Percentiles rank a stretch among this genome's conserved stretches.
Evolutionary conservation across 2,113 vertebrate genomes (phyloP).

Genomic region (Acrocephalus kingi): DNA sequence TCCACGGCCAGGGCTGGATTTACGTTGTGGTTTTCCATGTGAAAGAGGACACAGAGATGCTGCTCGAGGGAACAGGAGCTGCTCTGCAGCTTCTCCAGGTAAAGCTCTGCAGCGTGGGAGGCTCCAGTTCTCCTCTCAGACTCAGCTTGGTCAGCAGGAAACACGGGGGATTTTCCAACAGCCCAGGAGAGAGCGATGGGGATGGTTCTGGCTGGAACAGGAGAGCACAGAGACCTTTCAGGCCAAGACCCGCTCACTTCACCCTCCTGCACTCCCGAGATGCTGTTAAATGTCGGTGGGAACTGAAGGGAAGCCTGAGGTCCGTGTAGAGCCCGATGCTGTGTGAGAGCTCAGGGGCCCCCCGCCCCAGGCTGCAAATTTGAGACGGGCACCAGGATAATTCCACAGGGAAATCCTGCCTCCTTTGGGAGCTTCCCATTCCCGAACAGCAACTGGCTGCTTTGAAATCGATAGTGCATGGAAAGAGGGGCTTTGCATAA

Average conservation of each 20-base stretch:
- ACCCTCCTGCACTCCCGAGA: not conserved
- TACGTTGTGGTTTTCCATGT: not conserved
- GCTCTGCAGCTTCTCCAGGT: not conserved
- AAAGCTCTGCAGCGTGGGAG: not conserved
- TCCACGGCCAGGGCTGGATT: rapidly evolving
- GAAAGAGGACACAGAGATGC: not conserved
- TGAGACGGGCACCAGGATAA: not conserved
- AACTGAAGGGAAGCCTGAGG: not conserved
- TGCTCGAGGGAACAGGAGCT: not conserved
- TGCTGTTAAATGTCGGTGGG: rapidly evolving
- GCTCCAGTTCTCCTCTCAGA: not conserved
- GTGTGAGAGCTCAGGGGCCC: not conserved
- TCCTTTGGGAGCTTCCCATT: not conserved
- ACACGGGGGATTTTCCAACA: not conserved
- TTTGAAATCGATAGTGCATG: not conserved
- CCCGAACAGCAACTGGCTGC: not conserved
- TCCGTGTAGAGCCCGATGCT: rapidly evolving
- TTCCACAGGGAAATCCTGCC: not conserved
- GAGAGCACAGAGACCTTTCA: not conserved
- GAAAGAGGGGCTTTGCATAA: not conserved
- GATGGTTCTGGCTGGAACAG: not conserved
- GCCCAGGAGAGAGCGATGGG: rapidly evolving
- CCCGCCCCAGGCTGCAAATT: not conserved
- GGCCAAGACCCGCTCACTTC: not conserved
- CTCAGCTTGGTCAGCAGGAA: not conserved